Conservation (phyloP, 2,888 invertebrate genomes). For the Acanthosepion esculentum region DNA sequence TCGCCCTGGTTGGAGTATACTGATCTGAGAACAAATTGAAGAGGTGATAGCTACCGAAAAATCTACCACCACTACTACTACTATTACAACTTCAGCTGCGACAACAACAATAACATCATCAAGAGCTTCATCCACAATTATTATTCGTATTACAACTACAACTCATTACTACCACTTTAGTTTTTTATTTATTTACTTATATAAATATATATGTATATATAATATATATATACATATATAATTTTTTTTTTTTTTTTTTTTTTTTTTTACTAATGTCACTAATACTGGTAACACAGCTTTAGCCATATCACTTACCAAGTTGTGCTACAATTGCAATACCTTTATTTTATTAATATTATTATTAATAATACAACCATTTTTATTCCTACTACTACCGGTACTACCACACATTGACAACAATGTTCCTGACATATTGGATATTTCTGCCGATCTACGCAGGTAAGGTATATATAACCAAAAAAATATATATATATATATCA, state of each 20-base stretch:
- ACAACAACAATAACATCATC: not conserved
- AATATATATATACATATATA: too few species aligned
- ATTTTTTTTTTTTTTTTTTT: too few species aligned
- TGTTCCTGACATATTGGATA: conserved; percentile 33
- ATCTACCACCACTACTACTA: not conserved
- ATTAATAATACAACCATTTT: not conserved
- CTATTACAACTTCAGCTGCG: not conserved
- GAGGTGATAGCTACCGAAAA: conserved; percentile 14
- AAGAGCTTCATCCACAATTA: not conserved
- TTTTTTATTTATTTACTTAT: not conserved
- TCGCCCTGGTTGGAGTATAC: conserved; percentile 24
- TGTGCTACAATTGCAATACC: conserved; percentile 33
- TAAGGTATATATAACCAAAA: not conserved
- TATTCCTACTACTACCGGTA: conserved; percentile 14
- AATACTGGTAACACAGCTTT: not conserved
- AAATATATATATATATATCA: too few species aligned
- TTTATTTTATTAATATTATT: not conserved
- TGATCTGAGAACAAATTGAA: conserved; percentile 33
- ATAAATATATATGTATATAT: too few species aligned
- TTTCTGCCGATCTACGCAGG: conserved; percentile 33
- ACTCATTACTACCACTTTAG: not conserved
- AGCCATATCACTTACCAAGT: not conserved
- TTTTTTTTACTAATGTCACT: not conserved
- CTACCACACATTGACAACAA: conserved; percentile 33
- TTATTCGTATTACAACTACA: conserved; percentile 3